A percentile compares a stretch with the other conserved stretches of the same genome.
These are phyloP conservation scores for Noctua janthina DNA, from an alignment of 2,888 invertebrate species.

Conservation along the genomic window DNA sequence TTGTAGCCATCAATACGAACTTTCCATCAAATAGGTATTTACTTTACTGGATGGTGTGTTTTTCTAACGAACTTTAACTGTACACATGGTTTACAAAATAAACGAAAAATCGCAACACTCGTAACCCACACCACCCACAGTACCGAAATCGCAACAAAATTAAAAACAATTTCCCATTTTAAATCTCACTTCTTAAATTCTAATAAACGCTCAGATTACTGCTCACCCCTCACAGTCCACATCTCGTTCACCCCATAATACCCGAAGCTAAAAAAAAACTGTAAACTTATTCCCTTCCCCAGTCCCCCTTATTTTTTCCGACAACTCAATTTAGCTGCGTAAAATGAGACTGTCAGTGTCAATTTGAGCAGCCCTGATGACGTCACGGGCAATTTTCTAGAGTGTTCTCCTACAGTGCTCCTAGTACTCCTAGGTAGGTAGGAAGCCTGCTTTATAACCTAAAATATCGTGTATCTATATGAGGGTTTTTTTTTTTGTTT, in stretches of 20 bases:
- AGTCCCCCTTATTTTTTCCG: conserved; percentile 61
- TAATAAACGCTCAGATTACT: conserved; percentile 51
- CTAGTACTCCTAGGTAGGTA: conserved; percentile 44
- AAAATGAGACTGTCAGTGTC: conserved; percentile 69
- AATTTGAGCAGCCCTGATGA: conserved; percentile 64
- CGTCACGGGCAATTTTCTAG: conserved; percentile 64
- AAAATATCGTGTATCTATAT: conserved; percentile 3
- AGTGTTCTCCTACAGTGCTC: conserved; percentile 44
- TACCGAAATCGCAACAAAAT: not conserved
- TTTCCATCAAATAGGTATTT: not conserved
- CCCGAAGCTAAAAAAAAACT: conserved; percentile 56
- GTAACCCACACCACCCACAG: no score
- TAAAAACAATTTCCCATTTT: conserved; percentile 26
- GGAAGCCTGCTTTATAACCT: conserved; percentile 39
- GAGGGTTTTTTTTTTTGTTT: not conserved
- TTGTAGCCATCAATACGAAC: not conserved
- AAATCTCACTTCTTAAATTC: conserved; percentile 35
- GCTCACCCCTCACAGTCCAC: conserved; percentile 25
- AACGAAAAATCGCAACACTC: not conserved
- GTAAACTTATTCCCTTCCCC: conserved; percentile 38
- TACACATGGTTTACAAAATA: not conserved
- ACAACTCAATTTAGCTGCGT: conserved; percentile 68
- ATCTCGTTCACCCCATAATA: conserved; percentile 47
- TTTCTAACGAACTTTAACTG: not conserved
- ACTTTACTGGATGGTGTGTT: rapidly evolving